Evolutionary conservation across 2,113 vertebrate species (phyloP).

Genomic region (Thalassarche chlororhynchos): DNA sequence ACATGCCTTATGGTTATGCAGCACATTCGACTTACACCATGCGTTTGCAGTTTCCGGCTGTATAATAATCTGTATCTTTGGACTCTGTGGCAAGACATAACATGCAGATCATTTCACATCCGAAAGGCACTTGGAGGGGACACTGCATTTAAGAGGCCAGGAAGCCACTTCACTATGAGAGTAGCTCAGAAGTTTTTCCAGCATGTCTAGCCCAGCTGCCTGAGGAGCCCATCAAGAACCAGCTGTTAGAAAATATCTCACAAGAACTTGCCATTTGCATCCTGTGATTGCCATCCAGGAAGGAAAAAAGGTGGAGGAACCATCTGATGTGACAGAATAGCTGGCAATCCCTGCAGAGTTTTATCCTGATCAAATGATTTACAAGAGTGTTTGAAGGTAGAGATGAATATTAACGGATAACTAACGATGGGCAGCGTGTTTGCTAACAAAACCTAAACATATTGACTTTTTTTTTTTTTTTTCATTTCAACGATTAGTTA

Average conservation of each 20-base stretch:
- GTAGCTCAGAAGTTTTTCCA: background rate
- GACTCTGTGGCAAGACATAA: background rate
- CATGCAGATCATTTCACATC: background rate
- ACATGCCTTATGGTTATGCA: background rate
- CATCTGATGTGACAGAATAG: background rate
- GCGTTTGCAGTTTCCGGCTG: background rate
- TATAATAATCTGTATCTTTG: background rate
- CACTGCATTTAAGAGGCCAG: background rate
- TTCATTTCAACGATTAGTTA: background rate
- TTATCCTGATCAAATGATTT: background rate
- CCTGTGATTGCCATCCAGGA: background rate
- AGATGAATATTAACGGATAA: background rate
- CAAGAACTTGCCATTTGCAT: background rate
- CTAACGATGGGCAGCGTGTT: background rate
- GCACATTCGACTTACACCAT: background rate
- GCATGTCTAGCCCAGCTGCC: background rate
- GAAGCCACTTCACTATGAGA: background rate
- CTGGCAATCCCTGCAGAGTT: background rate
- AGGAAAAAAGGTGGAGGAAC: background rate
- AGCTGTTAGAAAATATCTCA: background rate
- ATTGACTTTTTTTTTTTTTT: background rate
- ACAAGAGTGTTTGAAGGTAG: background rate
- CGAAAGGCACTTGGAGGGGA: background rate
- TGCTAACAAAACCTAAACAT: background rate
- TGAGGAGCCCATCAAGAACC: background rate